Evolutionary conservation across 2,888 invertebrate genomes (phyloP).

Genomic region (Biston betularia): DNA sequence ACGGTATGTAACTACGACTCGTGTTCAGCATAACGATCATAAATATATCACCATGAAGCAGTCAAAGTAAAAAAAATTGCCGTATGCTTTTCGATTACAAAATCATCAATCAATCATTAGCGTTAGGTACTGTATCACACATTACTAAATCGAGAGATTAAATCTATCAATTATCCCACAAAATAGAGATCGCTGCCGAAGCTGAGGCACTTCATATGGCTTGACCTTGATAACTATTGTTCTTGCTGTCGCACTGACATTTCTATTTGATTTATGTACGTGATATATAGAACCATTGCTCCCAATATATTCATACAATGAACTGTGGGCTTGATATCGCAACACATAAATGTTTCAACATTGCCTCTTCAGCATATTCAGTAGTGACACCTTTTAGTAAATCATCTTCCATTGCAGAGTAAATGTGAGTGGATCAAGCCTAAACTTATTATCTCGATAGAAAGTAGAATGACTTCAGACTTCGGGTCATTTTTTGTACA

Average conservation of each 20-base stretch:
- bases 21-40: background rate
- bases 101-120: constrained; percentile 19
- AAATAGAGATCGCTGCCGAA: constrained; percentile 22
- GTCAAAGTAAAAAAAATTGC: constrained; percentile 23
- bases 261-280: constrained; percentile 62
- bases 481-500: constrained; percentile 65
- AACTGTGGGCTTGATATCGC: constrained; percentile 73
- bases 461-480: constrained; percentile 60
- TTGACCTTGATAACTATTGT: constrained; percentile 42
- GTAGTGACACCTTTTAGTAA: constrained; percentile 15
- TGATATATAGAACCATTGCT: constrained; percentile 57
- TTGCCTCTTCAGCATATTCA: constrained; percentile 51
- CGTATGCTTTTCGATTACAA: constrained; percentile 29
- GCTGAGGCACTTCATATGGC: constrained; percentile 20
- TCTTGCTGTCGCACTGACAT: constrained; percentile 50
- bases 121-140: constrained; percentile 17
- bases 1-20: background rate
- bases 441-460: constrained; percentile 43
- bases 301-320: constrained; percentile 71
- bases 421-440: background rate
- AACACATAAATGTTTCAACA: constrained; percentile 68
- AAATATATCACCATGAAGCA: constrained; percentile 19
- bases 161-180: constrained; percentile 29
- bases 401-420: background rate
- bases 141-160: constrained; percentile 20